Evolutionary conservation across 2,113 vertebrate species (phyloP).

Genomic region (Indri indri): DNA sequence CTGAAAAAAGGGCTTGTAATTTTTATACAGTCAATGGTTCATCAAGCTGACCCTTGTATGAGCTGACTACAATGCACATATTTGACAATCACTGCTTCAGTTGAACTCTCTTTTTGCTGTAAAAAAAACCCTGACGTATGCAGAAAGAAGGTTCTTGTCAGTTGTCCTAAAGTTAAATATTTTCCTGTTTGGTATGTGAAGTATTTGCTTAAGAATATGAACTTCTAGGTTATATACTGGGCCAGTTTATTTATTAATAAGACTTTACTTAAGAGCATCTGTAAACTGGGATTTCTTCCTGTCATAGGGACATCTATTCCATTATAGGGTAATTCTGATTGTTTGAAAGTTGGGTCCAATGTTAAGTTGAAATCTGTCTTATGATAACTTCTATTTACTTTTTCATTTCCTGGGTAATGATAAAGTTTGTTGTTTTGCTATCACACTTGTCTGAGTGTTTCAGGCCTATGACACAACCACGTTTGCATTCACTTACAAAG

Average conservation of each 20-base stretch:
- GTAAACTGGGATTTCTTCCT: neutral
- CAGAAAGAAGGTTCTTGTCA: neutral
- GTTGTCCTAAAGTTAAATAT: neutral
- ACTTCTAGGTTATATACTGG: neutral
- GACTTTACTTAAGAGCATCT: neutral
- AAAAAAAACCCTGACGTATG: neutral
- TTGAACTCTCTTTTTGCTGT: neutral
- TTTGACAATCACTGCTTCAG: neutral
- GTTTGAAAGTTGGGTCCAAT: neutral
- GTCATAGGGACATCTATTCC: neutral
- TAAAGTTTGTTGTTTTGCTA: neutral
- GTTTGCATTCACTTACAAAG: slow-evolving; percentile 22
- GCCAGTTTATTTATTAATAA: neutral
- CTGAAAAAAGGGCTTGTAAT: neutral
- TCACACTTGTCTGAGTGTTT: neutral
- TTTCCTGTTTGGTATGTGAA: neutral
- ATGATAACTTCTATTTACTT: neutral
- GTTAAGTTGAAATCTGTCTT: neutral
- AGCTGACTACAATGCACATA: neutral
- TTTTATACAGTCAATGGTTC: neutral
- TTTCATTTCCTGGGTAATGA: neutral
- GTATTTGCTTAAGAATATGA: neutral
- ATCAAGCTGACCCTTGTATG: neutral
- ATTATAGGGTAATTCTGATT: neutral
- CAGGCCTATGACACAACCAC: neutral